Evolutionary conservation across 2,888 invertebrate genomes (phyloP), one percentile per base, ranked within the genome.

Genomic region (Aspidapion aeneum): DNA sequence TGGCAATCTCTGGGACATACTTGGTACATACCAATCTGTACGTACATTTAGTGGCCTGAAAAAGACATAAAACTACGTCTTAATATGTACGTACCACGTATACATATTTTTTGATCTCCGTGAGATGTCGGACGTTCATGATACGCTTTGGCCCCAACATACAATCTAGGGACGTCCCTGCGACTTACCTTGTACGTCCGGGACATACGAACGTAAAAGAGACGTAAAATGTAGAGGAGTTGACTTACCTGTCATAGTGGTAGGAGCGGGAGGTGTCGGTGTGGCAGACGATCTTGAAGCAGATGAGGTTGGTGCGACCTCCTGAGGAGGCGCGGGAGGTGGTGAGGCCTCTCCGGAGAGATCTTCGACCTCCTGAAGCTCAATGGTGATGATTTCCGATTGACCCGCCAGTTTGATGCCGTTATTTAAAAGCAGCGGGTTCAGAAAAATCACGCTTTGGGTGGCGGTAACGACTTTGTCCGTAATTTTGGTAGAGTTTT

Each of bases 181-280:
- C n/a, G n/a, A n/a, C n/a, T n/a, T n/a, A n/a, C n/a, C n/a, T n/a
- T n/a, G n/a, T n/a, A n/a, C n/a, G n/a, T n/a, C n/a, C n/a, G n/a
- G n/a, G n/a, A n/a, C n/a, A n/a, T n/a, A n/a, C n/a, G n/a, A n/a
- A n/a, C n/a, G n/a, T n/a, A n/a, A n/a, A n/a, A n/a, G n/a, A n/a
- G n/a, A n/a, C n/a, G n/a, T n/a, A n/a, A n/a, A n/a, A n/a, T n/a
- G n/a, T n/a, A n/a, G n/a, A n/a, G n/a, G n/a, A n/a, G n/a, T n/a
- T n/a, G 19, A 18, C 52, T 5, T 69, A 80, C 80, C 80, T 80
- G 80, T 80, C 80, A 80, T 80, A 65, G 80, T 78, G 71, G 79
- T 78, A 19, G 78, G 78, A 51, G 79, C 69, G 62, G 69, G 68
- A 51, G 71, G 68, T 21, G 71, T 72, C 21, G 76, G 71, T 21